Evolutionary conservation across 2,113 vertebrate species (phyloP).

Genomic region (Mesocricetus auratus): DNA sequence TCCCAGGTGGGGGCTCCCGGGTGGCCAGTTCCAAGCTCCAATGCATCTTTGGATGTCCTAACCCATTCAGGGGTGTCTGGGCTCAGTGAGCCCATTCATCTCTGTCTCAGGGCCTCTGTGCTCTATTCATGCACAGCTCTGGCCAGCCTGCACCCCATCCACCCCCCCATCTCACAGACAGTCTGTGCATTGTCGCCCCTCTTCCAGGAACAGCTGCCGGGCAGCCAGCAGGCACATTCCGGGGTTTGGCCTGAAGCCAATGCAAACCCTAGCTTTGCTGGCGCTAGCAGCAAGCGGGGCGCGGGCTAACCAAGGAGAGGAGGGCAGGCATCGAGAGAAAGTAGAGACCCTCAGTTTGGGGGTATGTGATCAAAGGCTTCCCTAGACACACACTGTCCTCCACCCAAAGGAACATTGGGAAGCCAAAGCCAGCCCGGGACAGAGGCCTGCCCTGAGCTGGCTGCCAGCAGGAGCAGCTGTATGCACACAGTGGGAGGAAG

Average conservation of each 20-base stretch:
- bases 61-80: constrained; percentile 39
- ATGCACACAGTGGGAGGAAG: background rate
- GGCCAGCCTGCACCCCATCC: constrained; percentile 10
- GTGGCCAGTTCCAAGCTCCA: background rate
- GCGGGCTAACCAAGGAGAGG: background rate
- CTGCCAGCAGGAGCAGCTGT: background rate
- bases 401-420: background rate
- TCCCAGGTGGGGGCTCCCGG: background rate
- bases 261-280: constrained; percentile 18
- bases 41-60: constrained; percentile 2
- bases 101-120: background rate
- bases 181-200: constrained; percentile 34
- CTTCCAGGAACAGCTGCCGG: constrained; percentile 50
- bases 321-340: background rate
- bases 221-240: constrained; percentile 71
- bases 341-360: background rate
- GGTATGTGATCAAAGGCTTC: background rate
- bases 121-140: constrained; percentile 17
- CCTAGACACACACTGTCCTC: background rate
- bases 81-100: constrained; percentile 34
- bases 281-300: background rate
- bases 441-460: background rate
- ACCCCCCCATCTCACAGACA: constrained; percentile 57
- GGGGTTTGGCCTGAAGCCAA: constrained; percentile 60
- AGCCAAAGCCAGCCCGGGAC: background rate